Evolutionary conservation across 2,888 invertebrate species (phyloP), one percentile per base, ranked within the genome.

Genomic region (Microdon myrmicae): DNA sequence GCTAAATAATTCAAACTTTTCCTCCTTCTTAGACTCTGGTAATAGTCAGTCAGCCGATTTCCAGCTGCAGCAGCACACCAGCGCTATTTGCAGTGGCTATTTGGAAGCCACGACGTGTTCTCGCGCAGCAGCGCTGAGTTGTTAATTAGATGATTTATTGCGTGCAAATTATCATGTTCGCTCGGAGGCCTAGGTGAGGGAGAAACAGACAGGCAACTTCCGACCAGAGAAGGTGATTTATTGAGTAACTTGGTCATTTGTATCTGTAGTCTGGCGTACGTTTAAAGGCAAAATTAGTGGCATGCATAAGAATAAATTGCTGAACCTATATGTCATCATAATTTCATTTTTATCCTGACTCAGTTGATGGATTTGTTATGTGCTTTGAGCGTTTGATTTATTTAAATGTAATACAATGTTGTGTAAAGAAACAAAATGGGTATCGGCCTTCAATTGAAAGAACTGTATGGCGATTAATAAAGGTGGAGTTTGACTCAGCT

Each of bases 61-160:
- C n/a, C 37, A 28, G 20, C 26, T 38, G 32, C 32, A 39, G 28
- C 17, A 19, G 29, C 34, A 38, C 26, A 17, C 17, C 38, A 26
- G 25, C 49, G 34, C 35, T 9, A 39, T 5, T 41, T 44, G 35
- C 43, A 13, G 41, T 29, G 51, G 37, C 41, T 43, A 37, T 64
- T 64, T 64, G 56, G 56, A 64, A 64, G 61, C 47, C 51, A 51
- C 51, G 61, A 45, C 25, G 51, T 58, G 47, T 51, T 61, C 28
- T 23, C 22, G 45, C 37, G 58, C 58, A n/a, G n/a, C n/a, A n/a
- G n/a, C n/a, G 56, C 56, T 53, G 58, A 58, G 64, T 64, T 64
- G 64, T 58, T 64, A 58, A 58, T 64, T 58, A 51, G 58, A 64
- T 64, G 64, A 64, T 51, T 58, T 66, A 66, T 66, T 66, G 59